phyloP scores from a whole-genome alignment of 2,888 invertebrate species.

The Venustoraphidia nigricollis region DNA sequence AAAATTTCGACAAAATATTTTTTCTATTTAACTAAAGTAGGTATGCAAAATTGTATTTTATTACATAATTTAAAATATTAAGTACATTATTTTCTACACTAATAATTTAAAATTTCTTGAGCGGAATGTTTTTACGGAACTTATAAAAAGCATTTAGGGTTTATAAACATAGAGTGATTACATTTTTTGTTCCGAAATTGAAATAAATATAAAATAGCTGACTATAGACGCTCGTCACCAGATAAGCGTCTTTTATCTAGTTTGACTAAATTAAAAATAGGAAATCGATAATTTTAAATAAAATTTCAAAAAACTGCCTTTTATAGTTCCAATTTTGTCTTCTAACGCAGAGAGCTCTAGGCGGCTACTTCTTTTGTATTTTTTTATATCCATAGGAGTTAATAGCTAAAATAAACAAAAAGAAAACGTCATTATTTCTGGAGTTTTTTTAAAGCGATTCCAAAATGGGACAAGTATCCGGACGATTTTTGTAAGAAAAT shows the following conservation, averaged over 20 bases:
- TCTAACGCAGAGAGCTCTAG: too few relatives aligned
- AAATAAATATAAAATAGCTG: too few relatives aligned
- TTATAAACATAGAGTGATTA: background rate
- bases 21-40: too few relatives aligned
- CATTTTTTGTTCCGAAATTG: background rate
- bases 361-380: conserved; percentile 20
- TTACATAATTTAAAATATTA: background rate
- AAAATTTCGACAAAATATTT: background rate
- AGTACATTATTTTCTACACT: background rate
- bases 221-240: too few relatives aligned
- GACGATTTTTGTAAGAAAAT: too few relatives aligned
- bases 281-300: too few relatives aligned
- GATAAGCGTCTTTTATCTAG: too few relatives aligned
- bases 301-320: too few relatives aligned
- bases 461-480: too few relatives aligned
- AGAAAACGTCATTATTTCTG: conserved; percentile 3
- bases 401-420: conserved; percentile 37
- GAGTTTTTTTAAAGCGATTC: too few relatives aligned
- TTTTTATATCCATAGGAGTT: conserved; percentile 63
- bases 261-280: too few relatives aligned
- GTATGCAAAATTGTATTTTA: background rate
- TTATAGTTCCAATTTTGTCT: too few relatives aligned
- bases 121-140: background rate
- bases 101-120: background rate
- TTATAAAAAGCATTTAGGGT: background rate